phyloP scores from a whole-genome alignment of 2,113 vertebrate species.

The Propithecus coquereli region DNA sequence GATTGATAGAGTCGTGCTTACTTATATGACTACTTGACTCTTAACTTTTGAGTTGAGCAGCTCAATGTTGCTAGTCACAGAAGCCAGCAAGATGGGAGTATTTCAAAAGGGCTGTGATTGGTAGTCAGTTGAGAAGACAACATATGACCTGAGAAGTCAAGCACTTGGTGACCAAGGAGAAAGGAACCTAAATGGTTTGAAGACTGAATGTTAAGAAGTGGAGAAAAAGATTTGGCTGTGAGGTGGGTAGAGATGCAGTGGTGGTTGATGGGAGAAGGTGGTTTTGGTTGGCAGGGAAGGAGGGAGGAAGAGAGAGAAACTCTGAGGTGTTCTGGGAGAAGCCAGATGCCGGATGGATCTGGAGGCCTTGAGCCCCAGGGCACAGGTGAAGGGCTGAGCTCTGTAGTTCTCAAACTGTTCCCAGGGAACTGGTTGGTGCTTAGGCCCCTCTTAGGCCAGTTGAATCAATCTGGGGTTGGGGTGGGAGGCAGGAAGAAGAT shows the following conservation, averaged over 20 bases:
- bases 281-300: neutral
- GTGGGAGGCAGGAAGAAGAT: neutral
- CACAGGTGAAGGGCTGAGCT: neutral
- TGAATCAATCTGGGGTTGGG: neutral
- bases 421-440: neutral
- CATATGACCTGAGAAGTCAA: neutral
- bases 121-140: neutral
- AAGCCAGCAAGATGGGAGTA: neutral
- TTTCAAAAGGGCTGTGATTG: neutral
- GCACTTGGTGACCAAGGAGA: neutral
- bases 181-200: neutral
- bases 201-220: neutral
- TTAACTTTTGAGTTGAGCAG: neutral
- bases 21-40: neutral
- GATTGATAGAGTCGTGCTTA: neutral
- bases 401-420: neutral
- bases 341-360: neutral
- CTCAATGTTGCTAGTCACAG: neutral
- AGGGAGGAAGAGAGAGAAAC: neutral
- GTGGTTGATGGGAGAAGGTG: neutral
- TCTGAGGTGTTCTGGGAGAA: neutral
- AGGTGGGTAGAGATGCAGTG: neutral
- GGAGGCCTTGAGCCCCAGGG: too few relatives aligned
- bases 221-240: neutral
- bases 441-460: neutral